Base-by-base conservation (phyloP, 2,797 vertebrate species). In the Sebastes hubbsi region DNA sequence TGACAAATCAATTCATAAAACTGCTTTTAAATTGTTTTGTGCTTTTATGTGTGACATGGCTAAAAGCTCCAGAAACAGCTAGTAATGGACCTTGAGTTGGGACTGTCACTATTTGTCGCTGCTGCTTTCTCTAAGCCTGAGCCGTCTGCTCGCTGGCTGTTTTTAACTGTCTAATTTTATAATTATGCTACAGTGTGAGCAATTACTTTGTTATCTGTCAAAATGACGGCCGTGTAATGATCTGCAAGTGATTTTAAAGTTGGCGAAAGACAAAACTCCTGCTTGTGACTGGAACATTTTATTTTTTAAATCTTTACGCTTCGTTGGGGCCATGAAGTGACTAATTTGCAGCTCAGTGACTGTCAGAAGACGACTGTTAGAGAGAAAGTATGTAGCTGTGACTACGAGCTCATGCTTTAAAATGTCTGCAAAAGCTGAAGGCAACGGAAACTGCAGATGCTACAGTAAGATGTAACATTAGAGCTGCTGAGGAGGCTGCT, bases 341-440 rank as follows among this genome's bases (percentile, higher is more conserved):
- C 49, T 54, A n/a, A 22, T 54, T 54, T 54, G 49, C 20, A 22
- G 49, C 49, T 54, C 20, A 55, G 54, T 55, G n/a, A 55, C 54
- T 55, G 22, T 55, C 54, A 24, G 54, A 24, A 55, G 54, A 55
- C n/a, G 54, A 24, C 24, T 27, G 56, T 59, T 59, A 29, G 6
- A 59, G 56, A 27, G n/a, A 55, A 24, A 1, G 36, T 1, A 5
- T 1, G n/a, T 22, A 10, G 55, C 61, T 49, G 16, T 32, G 49
- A 49, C 42, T 18, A 49, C 16, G 5, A 24, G 29, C 29, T 61
- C 29, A 14, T 34, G 30, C 6, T 84, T 77, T 4, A 14, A 74
- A 90, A 89, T 86, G 87, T 89, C 83, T 80, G 30, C 58, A 29
- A 3, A 78, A 42, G 82, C 83, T 62, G 46, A 65, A 75, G 85